Evolutionary conservation across 2,888 invertebrate species (phyloP).

Genomic region (Acrobasis consociella): DNA sequence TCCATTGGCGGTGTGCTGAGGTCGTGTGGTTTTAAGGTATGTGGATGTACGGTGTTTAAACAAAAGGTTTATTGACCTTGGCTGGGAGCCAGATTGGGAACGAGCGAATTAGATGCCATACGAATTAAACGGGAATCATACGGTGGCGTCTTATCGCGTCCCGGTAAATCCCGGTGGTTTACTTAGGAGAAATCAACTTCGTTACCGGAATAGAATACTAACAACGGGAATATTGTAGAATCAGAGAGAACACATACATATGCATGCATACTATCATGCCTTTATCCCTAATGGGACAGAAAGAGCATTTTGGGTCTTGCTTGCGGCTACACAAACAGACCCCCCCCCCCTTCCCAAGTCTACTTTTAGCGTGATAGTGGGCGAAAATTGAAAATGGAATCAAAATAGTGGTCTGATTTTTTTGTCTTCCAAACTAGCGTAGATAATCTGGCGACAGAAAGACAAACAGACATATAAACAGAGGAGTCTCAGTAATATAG

Average conservation of each 20-base stretch:
- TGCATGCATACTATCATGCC: no score
- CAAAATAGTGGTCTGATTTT: no score
- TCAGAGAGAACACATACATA: neutral
- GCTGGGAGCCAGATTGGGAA: constrained; percentile 66
- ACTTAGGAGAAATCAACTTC: neutral
- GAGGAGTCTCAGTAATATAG: no score
- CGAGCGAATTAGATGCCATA: constrained; percentile 55
- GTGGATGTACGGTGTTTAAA: constrained; percentile 50
- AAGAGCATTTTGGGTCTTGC: no score
- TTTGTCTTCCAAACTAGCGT: no score
- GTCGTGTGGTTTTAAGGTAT: constrained; percentile 53
- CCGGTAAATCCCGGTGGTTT: constrained; percentile 5
- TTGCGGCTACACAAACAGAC: no score
- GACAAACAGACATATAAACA: no score
- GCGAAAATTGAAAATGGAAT: no score
- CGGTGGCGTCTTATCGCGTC: constrained; percentile 25
- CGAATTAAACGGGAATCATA: constrained; percentile 47
- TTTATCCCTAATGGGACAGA: no score
- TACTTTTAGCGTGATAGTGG: no score
- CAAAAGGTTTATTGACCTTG: constrained; percentile 76
- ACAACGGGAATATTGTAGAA: neutral
- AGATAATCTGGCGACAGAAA: no score
- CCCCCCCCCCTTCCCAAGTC: no score
- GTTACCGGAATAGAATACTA: neutral
- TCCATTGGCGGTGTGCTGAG: constrained; percentile 47